These are phyloP conservation scores for Ivindomyrus marchei DNA, from an alignment of 2,113 vertebrate species.

Conservation along the genomic window DNA sequence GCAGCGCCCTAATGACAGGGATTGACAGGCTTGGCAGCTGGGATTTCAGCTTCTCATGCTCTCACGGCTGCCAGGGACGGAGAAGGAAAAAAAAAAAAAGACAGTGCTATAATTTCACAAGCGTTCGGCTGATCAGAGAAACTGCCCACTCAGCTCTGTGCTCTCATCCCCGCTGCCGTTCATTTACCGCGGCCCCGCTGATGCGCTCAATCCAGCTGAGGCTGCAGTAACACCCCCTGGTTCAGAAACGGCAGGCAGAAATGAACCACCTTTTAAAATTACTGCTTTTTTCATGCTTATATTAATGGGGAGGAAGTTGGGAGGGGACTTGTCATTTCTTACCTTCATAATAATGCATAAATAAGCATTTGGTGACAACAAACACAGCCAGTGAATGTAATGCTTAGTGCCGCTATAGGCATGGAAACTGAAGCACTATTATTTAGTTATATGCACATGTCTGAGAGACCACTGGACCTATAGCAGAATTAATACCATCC, in stretches of 20 bases:
- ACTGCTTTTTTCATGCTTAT: background rate
- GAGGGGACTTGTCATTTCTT: slow-evolving; percentile 1
- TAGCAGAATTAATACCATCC: background rate
- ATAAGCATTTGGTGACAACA: background rate
- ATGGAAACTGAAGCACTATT: background rate
- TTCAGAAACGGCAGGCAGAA: background rate
- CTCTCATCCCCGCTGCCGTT: background rate
- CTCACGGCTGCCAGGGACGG: background rate
- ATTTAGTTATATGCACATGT: background rate
- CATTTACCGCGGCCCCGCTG: background rate
- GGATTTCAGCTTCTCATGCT: slow-evolving; percentile 21
- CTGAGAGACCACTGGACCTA: background rate
- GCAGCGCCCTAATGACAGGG: slow-evolving; percentile 18
- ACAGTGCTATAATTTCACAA: slow-evolving; percentile 15
- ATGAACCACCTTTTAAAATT: slow-evolving; percentile 3
- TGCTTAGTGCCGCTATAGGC: background rate
- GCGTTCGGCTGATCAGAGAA: slow-evolving; percentile 17
- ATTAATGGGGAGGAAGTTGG: background rate
- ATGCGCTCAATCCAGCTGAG: background rate
- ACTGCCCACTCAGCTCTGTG: slow-evolving; percentile 20
- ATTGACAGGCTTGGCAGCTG: slow-evolving; percentile 32
- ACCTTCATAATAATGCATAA: background rate
- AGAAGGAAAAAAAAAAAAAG: too few relatives aligned
- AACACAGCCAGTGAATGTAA: background rate
- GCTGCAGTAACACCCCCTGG: background rate